These are phyloP conservation scores for Andrena bucephala DNA, from an alignment of 2,888 invertebrate species.

Conservation along the genomic window DNA sequence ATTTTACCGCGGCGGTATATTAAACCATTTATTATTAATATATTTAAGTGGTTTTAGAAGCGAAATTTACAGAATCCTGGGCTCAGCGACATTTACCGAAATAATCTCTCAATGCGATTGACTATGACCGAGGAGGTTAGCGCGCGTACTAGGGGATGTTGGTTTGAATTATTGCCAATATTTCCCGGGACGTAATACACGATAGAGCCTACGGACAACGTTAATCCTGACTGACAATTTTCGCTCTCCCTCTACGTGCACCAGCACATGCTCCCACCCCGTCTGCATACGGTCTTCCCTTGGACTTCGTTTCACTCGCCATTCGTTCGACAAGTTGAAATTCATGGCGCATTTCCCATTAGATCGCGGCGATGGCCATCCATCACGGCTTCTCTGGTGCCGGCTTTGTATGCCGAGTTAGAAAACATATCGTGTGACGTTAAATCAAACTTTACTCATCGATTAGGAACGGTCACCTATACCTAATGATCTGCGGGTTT, in stretches of 20 bases:
- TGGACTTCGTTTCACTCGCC: constrained; percentile 31
- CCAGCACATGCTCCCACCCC: constrained; percentile 20
- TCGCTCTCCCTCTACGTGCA: constrained; percentile 39
- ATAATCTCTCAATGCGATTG: constrained; percentile 46
- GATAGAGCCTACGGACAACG: constrained; percentile 48
- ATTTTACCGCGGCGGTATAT: background rate
- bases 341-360: constrained; percentile 37
- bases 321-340: constrained; percentile 36
- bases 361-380: constrained; percentile 19
- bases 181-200: constrained; percentile 58
- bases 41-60: background rate
- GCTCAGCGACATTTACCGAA: constrained; percentile 28
- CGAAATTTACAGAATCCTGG: constrained; percentile 7
- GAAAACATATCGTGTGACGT: background rate
- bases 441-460: background rate
- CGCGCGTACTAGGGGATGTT: constrained; percentile 43
- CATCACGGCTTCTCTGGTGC: constrained; percentile 19
- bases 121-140: constrained; percentile 48
- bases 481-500: background rate
- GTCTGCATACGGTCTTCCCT: constrained; percentile 31
- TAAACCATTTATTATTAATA: background rate
- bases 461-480: background rate
- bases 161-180: constrained; percentile 61
- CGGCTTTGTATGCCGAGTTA: background rate
- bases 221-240: constrained; percentile 61